Evolutionary conservation across 2,113 vertebrate genomes (phyloP), one percentile per base, ranked within the genome.

Genomic region (Entomyzon cyanotis): DNA sequence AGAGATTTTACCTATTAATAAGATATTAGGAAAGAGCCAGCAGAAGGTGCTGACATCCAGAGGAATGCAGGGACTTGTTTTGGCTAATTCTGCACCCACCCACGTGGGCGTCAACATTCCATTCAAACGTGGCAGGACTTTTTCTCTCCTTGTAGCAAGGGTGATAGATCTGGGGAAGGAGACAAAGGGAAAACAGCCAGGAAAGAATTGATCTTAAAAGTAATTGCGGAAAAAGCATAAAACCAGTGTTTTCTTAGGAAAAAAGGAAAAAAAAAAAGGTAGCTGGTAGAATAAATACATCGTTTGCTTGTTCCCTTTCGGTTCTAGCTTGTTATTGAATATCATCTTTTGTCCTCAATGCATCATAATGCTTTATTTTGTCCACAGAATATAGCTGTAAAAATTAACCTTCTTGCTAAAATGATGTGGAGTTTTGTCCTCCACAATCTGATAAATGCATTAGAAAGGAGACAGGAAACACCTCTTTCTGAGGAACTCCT

Each of bases 61-160:
- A 87, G 79, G 93, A 96, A 94, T 96, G 93, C 37, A 84, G 25
- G 74, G 84, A 94, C 82, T 90, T 96, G 93, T 96, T 92, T 94
- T 96, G 92, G 91, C 92, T 95, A 94, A 96, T 96, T 97, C 82
- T 94, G 65, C 79, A 90, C 87, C 76, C 89, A 95, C 68, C 55
- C 68, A 88, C 1, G 1, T 87, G 79, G 91, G 90, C 4, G 42
- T 97, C 76, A 81, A 85, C 87, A 94, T 96, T 95, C 92, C 89
- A 80, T 42, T 92, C 62, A 68, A 90, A 88, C 1, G 2, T 82
- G 56, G 90, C 35, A 86, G 91, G 82, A 69, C 74, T 92, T 93
- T 90, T 79, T 41, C 22, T 90, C 50, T 94, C 42, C 35, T 94
- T 3, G 2, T 76, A 74, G 80, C 5, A 6, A 5, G 7, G 24